Evolutionary conservation across 2,797 vertebrate genomes (phyloP).

Genomic region (Alauda arvensis): DNA sequence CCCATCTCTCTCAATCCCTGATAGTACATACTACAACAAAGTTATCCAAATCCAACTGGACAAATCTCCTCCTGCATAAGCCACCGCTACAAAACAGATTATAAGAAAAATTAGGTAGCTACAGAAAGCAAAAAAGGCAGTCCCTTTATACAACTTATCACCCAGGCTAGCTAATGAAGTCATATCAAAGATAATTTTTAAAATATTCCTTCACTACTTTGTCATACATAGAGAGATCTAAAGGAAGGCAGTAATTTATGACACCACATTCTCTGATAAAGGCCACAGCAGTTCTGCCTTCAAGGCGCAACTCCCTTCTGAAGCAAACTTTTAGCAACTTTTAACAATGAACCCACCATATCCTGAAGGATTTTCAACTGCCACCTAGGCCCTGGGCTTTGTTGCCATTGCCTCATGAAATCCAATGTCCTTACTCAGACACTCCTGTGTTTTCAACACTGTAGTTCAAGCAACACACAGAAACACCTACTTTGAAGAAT

Average conservation of each 20-base stretch:
- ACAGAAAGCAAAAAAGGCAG: neutral
- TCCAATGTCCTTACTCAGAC: neutral
- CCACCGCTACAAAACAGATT: neutral
- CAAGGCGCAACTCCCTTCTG: neutral
- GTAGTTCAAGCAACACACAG: neutral
- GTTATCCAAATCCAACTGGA: neutral
- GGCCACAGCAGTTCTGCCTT: neutral
- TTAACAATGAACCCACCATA: neutral
- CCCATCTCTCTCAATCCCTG: too few relatives aligned
- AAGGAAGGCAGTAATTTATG: neutral
- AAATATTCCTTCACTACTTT: neutral
- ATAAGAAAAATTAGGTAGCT: neutral
- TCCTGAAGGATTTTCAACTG: neutral
- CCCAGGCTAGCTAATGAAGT: neutral
- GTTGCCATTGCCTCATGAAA: neutral
- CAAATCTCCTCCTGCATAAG: neutral
- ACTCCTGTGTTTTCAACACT: neutral
- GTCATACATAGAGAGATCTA: neutral
- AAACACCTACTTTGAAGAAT: neutral
- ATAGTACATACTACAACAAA: neutral
- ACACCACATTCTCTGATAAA: neutral
- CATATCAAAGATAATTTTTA: neutral
- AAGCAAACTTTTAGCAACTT: neutral
- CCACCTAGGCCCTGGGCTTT: neutral
- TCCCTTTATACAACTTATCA: neutral